A percentile compares a stretch with the other conserved stretches of the same genome.
phyloP scores from a whole-genome alignment of 2,797 vertebrate genomes.

The Chromis chromis region DNA sequence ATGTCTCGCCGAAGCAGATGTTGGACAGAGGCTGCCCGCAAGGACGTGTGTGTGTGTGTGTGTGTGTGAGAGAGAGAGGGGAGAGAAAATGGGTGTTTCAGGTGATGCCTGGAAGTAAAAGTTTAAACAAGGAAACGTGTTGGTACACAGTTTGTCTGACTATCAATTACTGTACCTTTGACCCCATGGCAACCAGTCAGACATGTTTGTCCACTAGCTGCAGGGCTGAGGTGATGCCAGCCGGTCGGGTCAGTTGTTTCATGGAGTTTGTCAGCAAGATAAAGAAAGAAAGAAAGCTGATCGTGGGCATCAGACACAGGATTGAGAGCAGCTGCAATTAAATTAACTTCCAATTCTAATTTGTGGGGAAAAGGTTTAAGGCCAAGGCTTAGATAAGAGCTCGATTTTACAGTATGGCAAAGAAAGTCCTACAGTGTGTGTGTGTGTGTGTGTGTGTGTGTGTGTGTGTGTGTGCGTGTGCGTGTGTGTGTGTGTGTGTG shows the following conservation, averaged over 20 bases:
- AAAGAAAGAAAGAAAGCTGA: no score
- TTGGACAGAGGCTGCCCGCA: constrained; percentile 41
- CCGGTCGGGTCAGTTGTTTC: neutral
- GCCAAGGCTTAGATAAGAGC: neutral
- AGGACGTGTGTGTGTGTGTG: neutral
- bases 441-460: neutral
- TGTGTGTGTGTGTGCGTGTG: no score
- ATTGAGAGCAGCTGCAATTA: neutral
- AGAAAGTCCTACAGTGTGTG: neutral
- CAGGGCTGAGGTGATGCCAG: neutral
- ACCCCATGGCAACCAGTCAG: neutral
- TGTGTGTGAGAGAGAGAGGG: neutral
- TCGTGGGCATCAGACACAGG: no score
- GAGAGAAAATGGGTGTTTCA: neutral
- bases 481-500: neutral
- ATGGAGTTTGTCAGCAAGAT: neutral
- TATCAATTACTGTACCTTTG: neutral
- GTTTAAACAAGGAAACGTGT: constrained; percentile 29
- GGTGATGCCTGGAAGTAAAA: constrained; percentile 30
- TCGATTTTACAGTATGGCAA: neutral
- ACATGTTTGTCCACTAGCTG: neutral
- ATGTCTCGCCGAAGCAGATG: constrained; percentile 70
- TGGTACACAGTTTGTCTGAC: neutral
- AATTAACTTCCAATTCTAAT: neutral
- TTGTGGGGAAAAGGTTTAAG: neutral